phyloP scores from a whole-genome alignment of 2,113 vertebrate species.

The Labeo catla region DNA sequence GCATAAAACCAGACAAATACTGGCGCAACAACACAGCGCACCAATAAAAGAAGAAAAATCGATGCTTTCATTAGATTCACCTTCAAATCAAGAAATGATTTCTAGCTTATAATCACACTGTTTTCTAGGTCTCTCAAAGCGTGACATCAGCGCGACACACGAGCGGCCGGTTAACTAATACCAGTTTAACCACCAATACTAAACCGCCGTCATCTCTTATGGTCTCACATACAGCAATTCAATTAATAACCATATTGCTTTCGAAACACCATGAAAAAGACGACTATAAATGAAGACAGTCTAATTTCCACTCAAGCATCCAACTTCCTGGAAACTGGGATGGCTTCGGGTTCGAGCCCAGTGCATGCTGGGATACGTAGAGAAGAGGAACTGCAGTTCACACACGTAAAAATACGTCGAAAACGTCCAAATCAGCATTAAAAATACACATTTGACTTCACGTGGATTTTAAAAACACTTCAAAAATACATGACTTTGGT shows the following conservation, averaged over 20 bases:
- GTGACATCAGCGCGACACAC: constrained; percentile 55
- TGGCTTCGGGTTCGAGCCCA: constrained; percentile 46
- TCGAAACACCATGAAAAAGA: constrained; percentile 31
- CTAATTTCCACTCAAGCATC: not conserved
- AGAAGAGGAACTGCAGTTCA: not conserved
- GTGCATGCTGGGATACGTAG: constrained; percentile 37
- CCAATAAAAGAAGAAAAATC: not conserved
- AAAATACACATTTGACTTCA: constrained; percentile 34
- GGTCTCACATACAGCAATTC: not conserved
- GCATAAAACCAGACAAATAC: constrained; percentile 4
- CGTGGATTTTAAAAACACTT: constrained; percentile 15
- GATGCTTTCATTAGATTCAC: not conserved
- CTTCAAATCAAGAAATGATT: constrained; percentile 4
- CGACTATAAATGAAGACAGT: constrained; percentile 41
- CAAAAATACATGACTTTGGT: constrained; percentile 46
- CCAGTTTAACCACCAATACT: too few species aligned
- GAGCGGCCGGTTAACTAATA: constrained; percentile 2
- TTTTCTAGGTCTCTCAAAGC: constrained; percentile 45
- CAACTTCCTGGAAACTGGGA: constrained; percentile 29
- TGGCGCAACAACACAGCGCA: constrained; percentile 50
- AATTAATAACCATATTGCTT: constrained; percentile 50
- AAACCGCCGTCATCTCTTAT: not conserved
- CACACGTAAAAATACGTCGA: constrained; percentile 42
- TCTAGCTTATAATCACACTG: constrained; percentile 35
- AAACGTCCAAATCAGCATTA: constrained; percentile 25